These are phyloP conservation scores for Eleginops maclovinus DNA, from an alignment of 2,113 vertebrate genomes.

Conservation along the genomic window DNA sequence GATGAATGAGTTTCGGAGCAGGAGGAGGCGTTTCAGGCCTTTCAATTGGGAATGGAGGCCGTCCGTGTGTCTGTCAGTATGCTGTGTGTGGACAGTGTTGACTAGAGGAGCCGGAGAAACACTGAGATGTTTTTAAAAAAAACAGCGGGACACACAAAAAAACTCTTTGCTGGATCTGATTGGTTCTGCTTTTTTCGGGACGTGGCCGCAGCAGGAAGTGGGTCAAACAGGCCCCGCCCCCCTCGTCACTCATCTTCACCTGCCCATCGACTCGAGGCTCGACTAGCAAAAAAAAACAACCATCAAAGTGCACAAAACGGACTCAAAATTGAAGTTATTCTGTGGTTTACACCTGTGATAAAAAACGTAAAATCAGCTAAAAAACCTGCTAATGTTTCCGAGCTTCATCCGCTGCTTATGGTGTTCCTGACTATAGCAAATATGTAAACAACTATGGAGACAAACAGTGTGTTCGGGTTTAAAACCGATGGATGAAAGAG, in stretches of 20 bases:
- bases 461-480: conserved; percentile 32
- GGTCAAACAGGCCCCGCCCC: conserved; percentile 11
- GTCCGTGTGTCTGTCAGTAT: conserved; percentile 61
- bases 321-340: conserved; percentile 50
- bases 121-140: conserved; percentile 41
- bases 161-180: conserved; percentile 48
- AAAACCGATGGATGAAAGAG: neutral
- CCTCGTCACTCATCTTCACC: conserved; percentile 49
- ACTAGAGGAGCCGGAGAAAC: conserved; percentile 30
- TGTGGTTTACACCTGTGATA: conserved; percentile 65
- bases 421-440: conserved; percentile 50
- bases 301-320: conserved; percentile 65
- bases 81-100: conserved; percentile 54
- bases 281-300: conserved; percentile 58
- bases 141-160: conserved; percentile 36
- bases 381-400: conserved; percentile 53
- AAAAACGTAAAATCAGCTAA: conserved; percentile 10
- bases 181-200: conserved; percentile 27
- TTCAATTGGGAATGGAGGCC: conserved; percentile 19
- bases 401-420: conserved; percentile 63
- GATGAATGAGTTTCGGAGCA: conserved; percentile 54
- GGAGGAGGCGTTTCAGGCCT: conserved; percentile 30
- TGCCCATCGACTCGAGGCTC: conserved; percentile 59
- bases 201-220: neutral
- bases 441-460: conserved; percentile 45